These are phyloP conservation scores for Melanostoma mellinum DNA, from an alignment of 2,888 invertebrate species.

Conservation along the genomic window DNA sequence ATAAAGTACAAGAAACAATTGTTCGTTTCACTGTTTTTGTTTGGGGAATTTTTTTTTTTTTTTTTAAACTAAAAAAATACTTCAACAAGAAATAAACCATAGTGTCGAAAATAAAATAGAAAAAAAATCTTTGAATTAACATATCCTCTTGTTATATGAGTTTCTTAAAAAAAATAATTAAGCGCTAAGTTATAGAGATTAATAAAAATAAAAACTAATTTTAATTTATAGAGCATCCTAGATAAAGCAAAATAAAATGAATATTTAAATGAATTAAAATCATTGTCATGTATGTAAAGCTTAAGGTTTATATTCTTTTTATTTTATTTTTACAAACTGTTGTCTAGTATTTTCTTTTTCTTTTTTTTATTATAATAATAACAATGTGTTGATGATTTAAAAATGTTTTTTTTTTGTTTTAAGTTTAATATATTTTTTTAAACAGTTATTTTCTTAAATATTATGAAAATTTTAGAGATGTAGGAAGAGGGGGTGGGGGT, in stretches of 20 bases:
- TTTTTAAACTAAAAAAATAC: too few relatives aligned
- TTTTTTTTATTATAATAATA: conserved; percentile 28
- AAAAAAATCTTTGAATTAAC: too few relatives aligned
- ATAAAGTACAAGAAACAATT: too few relatives aligned
- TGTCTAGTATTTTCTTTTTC: conserved; percentile 25
- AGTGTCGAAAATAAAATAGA: too few relatives aligned
- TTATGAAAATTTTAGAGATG: conserved; percentile 26
- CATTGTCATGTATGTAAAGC: conserved; percentile 47
- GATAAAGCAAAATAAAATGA: conserved; percentile 26
- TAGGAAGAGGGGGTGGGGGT: not conserved
- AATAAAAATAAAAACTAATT: conserved; percentile 16
- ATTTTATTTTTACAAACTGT: conserved; percentile 27
- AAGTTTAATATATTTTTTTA: not conserved
- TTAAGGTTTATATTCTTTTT: conserved; percentile 15
- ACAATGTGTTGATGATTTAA: conserved; percentile 6
- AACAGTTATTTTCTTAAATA: conserved; percentile 7
- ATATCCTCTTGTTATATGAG: too few relatives aligned
- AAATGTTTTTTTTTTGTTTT: conserved; percentile 15
- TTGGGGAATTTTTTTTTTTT: too few relatives aligned
- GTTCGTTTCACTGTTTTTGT: too few relatives aligned
- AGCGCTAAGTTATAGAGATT: conserved; percentile 11
- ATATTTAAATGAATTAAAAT: not conserved
- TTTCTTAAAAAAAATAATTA: not conserved
- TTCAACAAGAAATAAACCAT: too few relatives aligned
- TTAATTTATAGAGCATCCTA: conserved; percentile 15